phyloP scores from a whole-genome alignment of 2,797 vertebrate species.

The Pogonophryne albipinna region DNA sequence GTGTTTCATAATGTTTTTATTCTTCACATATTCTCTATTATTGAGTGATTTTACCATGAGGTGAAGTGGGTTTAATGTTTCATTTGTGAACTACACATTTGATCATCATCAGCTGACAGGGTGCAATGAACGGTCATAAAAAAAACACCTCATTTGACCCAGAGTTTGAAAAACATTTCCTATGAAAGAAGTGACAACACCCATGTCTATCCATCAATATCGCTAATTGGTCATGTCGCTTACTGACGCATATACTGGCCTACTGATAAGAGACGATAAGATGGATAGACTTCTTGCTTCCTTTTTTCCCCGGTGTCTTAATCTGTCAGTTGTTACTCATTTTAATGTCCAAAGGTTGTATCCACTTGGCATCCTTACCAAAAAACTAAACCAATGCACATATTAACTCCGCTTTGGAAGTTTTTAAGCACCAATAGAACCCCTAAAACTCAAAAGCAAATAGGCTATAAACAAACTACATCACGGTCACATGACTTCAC shows the following conservation, averaged over 20 bases:
- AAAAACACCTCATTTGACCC: too few relatives aligned
- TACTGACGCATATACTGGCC: conserved; percentile 12
- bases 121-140: too few relatives aligned
- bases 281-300: conserved; percentile 17
- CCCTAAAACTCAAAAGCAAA: too few relatives aligned
- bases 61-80: neutral
- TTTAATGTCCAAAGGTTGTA: conserved; percentile 8
- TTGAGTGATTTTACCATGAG: too few relatives aligned
- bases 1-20: too few relatives aligned
- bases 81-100: neutral
- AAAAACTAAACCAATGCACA: neutral
- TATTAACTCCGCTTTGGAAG: too few relatives aligned
- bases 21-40: too few relatives aligned
- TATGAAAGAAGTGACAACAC: neutral
- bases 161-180: too few relatives aligned
- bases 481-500: too few relatives aligned
- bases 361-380: neutral
- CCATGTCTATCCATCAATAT: neutral
- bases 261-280: neutral
- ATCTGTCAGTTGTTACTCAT: conserved; percentile 2
- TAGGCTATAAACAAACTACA: too few relatives aligned
- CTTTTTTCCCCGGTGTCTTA: neutral
- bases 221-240: neutral
- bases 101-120: neutral
- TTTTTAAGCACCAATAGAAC: too few relatives aligned